Conservation (phyloP, 2,113 vertebrate genomes). For the Callaeas wilsoni region DNA sequence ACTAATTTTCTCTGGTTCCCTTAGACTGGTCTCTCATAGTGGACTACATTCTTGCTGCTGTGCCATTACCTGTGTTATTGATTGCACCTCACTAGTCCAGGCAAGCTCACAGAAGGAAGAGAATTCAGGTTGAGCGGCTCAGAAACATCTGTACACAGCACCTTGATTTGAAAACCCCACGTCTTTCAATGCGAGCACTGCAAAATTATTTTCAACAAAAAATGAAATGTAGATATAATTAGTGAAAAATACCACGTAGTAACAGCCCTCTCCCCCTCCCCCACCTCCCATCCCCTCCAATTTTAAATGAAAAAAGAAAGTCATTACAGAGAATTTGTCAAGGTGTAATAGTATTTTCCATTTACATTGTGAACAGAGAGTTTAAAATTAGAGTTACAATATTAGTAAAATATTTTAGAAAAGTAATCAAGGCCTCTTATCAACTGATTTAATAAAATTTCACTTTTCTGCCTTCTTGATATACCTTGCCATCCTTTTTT, state of each 20-base stretch:
- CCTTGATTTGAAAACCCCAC: not conserved
- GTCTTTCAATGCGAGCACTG: not conserved
- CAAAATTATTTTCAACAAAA: not conserved
- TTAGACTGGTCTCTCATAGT: not conserved
- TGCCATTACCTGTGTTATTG: not conserved
- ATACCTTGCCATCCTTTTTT: not conserved
- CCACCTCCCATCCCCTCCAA: too few species aligned
- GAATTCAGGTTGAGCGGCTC: not conserved
- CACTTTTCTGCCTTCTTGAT: not conserved
- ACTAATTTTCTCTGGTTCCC: not conserved
- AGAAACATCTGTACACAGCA: not conserved
- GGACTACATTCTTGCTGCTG: not conserved
- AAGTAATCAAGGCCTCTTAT: not conserved
- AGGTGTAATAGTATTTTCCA: not conserved
- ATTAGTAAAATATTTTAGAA: not conserved
- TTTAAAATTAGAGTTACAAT: not conserved
- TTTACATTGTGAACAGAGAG: not conserved
- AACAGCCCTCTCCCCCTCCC: fast-evolving
- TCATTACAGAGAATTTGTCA: not conserved
- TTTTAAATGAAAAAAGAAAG: not conserved
- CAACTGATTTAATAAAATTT: not conserved
- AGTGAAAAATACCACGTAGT: not conserved
- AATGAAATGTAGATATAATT: not conserved
- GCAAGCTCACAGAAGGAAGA: not conserved
- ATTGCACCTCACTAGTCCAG: not conserved